phyloP scores from a whole-genome alignment of 2,113 vertebrate genomes.

The Daubentonia madagascariensis region DNA sequence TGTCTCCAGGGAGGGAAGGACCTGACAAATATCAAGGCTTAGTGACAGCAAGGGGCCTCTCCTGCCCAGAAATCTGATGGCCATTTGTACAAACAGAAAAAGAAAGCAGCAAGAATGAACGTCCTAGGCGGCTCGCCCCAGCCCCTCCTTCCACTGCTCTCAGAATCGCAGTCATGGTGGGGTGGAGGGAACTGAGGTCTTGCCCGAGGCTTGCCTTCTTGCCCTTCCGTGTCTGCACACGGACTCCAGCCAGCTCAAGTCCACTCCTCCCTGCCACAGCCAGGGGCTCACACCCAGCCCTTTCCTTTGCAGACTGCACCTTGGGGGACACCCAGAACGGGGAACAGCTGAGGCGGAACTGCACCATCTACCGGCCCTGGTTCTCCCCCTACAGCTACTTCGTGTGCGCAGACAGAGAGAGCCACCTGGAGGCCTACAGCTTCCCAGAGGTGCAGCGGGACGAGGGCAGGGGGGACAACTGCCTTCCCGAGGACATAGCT shows the following conservation, averaged over 20 bases:
- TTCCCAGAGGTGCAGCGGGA: background rate
- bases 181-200: background rate
- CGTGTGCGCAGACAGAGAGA: background rate
- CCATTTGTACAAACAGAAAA: background rate
- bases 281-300: background rate
- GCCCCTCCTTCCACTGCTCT: background rate
- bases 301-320: slow-evolving; percentile 47
- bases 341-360: background rate
- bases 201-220: background rate
- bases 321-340: background rate
- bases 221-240: background rate
- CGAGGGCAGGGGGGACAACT: background rate
- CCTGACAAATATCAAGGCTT: background rate
- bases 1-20: background rate
- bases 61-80: background rate
- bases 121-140: too few species aligned
- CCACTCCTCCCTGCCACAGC: background rate
- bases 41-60: background rate
- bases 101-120: background rate
- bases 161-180: background rate
- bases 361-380: slow-evolving; percentile 76
- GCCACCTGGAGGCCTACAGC: background rate
- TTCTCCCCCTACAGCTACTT: slow-evolving; percentile 81
- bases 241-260: background rate
- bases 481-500: background rate